These are phyloP conservation scores for Elephas maximus DNA, from an alignment of 2,113 vertebrate species.

Conservation along the genomic window DNA sequence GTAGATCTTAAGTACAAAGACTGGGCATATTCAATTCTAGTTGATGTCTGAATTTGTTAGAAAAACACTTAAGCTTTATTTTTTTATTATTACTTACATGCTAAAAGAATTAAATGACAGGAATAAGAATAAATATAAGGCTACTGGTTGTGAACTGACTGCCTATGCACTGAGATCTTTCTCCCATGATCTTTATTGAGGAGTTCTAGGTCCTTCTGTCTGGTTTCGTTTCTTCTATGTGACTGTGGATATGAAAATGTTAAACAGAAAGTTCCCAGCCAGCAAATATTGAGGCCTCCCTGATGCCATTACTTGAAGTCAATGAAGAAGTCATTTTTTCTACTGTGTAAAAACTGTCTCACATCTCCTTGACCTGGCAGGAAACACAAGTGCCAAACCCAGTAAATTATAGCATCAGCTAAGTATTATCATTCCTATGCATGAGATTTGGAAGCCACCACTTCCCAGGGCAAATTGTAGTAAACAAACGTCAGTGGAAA, in stretches of 20 bases:
- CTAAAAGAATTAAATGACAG: constrained; percentile 16
- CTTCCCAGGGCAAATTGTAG: not conserved
- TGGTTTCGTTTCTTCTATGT: not conserved
- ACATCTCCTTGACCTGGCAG: not conserved
- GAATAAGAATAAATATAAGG: not conserved
- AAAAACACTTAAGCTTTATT: not conserved
- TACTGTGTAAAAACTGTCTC: not conserved
- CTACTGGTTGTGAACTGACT: not conserved
- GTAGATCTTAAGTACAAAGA: not conserved
- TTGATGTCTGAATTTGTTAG: constrained; percentile 8
- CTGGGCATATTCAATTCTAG: not conserved
- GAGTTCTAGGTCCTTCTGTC: not conserved
- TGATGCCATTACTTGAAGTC: not conserved
- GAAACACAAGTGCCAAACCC: not conserved
- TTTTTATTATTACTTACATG: not conserved
- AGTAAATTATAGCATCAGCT: not conserved
- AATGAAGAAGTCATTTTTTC: constrained; percentile 28
- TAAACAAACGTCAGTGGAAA: constrained; percentile 18
- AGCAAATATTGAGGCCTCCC: not conserved
- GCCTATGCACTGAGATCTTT: not conserved
- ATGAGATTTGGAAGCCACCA: constrained; percentile 13
- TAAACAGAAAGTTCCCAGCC: not conserved
- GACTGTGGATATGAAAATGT: not conserved
- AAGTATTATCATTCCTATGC: not conserved
- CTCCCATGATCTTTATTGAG: not conserved